Evolutionary conservation across 1,140 invertebrate species (phyloP), one percentile per base, ranked within the genome.

Genomic region (Charaxes varanes): DNA sequence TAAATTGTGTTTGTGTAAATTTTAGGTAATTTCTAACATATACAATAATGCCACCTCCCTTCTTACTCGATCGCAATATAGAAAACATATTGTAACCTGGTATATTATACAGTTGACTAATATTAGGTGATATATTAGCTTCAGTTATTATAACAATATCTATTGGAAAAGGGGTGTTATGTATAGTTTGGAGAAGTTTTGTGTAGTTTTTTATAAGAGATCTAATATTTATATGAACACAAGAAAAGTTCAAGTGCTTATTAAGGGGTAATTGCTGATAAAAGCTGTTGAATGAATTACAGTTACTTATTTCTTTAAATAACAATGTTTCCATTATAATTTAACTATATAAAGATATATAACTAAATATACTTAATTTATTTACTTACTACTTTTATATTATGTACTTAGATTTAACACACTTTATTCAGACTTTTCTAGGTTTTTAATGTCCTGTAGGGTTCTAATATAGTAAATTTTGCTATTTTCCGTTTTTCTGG

Each of bases 211-310:
- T 53, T 8, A 30, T 37, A 5, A 53, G 3, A 8, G 51, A 53
- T 36, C 51, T 34, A 13, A 53, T 53, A 48, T 53, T 53, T 11
- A 53, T 21, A 44, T 53, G 52, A 4, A 52, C 4, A 41, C 41
- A 45, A 27, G 42, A 37, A n/a, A 46, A 11, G 6, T 18, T 13
- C n/a, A 10, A 22, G 27, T n/a, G n/a, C n/a, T n/a, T n/a, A n/a
- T n/a, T n/a, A n/a, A n/a, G n/a, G n/a, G n/a, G n/a, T n/a, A n/a
- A n/a, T n/a, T n/a, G n/a, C n/a, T n/a, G n/a, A n/a, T n/a, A n/a
- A n/a, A n/a, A n/a, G n/a, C n/a, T n/a, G n/a, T n/a, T n/a, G n/a
- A n/a, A n/a, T n/a, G n/a, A n/a, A n/a, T n/a, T n/a, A n/a, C n/a
- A n/a, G n/a, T n/a, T n/a, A n/a, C n/a, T n/a, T n/a, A n/a, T n/a